These are phyloP conservation scores for Oreochromis mossambicus DNA, from an alignment of 2,797 vertebrate genomes.

Conservation along the genomic window DNA sequence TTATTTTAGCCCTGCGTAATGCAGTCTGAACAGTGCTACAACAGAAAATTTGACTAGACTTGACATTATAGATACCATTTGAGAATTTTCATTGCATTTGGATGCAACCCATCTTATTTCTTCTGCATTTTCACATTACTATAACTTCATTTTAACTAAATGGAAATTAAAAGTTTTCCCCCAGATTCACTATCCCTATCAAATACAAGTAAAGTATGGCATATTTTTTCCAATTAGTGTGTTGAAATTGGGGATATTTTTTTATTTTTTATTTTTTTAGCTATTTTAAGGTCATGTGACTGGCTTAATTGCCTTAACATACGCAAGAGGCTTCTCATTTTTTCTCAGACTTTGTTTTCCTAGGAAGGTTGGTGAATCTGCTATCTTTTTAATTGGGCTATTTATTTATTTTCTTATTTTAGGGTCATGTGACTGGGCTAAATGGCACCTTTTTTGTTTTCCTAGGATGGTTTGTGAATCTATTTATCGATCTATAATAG, in stretches of 20 bases:
- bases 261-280: accelerated
- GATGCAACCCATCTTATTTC: neutral
- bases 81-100: neutral
- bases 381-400: neutral
- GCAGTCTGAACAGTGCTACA: accelerated
- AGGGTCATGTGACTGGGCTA: neutral
- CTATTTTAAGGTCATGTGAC: neutral
- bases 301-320: neutral
- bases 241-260: neutral
- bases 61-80: neutral
- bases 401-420: neutral
- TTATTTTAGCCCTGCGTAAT: accelerated
- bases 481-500: neutral
- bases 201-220: neutral
- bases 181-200: neutral
- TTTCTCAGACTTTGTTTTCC: neutral
- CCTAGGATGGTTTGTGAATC: neutral
- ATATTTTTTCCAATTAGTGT: accelerated
- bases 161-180: neutral
- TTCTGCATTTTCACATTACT: neutral
- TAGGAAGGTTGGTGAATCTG: neutral
- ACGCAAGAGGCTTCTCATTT: neutral
- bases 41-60: accelerated
- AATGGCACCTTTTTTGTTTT: neutral
- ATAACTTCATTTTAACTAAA: neutral